Evolutionary conservation across 2,113 vertebrate genomes (phyloP).

Genomic region (Isichthys henryi): DNA sequence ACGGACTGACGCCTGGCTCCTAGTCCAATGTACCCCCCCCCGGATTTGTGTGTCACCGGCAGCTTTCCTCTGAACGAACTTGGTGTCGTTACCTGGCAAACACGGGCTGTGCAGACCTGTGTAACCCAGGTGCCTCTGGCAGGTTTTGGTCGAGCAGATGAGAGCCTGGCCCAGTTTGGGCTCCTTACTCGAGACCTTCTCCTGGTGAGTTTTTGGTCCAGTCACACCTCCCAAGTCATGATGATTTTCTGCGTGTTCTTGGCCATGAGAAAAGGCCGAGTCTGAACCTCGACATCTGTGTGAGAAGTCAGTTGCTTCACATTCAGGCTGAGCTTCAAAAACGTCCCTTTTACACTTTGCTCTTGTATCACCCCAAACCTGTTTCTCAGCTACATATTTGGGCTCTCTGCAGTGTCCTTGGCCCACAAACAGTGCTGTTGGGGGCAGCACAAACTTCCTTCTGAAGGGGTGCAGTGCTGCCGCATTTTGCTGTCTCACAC

Average conservation of each 20-base stretch:
- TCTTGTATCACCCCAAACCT: slow-evolving; percentile 42
- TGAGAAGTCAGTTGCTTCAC: slow-evolving; percentile 4
- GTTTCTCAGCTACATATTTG: slow-evolving; percentile 43
- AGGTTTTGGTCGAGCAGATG: slow-evolving; percentile 51
- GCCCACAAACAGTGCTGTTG: slow-evolving; percentile 34
- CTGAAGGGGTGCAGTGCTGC: slow-evolving; percentile 35
- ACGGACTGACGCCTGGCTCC: slow-evolving; percentile 47
- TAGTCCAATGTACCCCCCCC: slow-evolving; percentile 22
- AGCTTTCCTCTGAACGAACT: slow-evolving; percentile 24
- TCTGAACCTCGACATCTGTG: slow-evolving; percentile 29
- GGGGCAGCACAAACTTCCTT: slow-evolving; percentile 44
- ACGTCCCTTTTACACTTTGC: slow-evolving; percentile 39
- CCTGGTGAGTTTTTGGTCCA: slow-evolving; percentile 30
- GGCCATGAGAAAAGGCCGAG: slow-evolving; percentile 42
- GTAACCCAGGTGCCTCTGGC: slow-evolving; percentile 30
- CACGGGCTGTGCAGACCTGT: slow-evolving; percentile 20
- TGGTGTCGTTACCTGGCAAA: slow-evolving; percentile 23
- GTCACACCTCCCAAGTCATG: slow-evolving; percentile 45
- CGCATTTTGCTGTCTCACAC: slow-evolving; percentile 34
- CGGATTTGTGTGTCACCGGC: not conserved
- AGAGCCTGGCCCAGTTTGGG: slow-evolving; percentile 37
- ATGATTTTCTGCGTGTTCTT: slow-evolving; percentile 37
- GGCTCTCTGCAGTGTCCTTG: slow-evolving; percentile 45
- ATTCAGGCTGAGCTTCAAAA: slow-evolving; percentile 41
- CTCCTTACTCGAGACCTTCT: slow-evolving; percentile 33